phyloP scores from a whole-genome alignment of 2,113 vertebrate species.

The Mirounga angustirostris region DNA sequence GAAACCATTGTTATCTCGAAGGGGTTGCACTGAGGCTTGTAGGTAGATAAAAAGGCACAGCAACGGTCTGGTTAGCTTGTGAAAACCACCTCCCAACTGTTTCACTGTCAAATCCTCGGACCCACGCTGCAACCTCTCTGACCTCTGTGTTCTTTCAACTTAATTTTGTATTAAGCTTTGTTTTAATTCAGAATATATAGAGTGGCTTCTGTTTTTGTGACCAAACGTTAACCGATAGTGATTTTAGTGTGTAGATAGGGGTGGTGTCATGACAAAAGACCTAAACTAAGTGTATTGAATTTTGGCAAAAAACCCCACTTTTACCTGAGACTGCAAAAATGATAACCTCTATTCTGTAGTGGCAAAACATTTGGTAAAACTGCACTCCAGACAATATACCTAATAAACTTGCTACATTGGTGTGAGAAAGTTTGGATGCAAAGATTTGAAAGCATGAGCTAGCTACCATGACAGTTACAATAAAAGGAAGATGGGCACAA shows the following conservation, averaged over 20 bases:
- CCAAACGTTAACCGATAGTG: not conserved
- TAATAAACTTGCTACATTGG: not conserved
- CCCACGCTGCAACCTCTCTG: not conserved
- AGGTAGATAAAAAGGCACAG: not conserved
- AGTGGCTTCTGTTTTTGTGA: not conserved
- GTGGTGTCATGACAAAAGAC: not conserved
- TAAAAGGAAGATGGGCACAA: not conserved
- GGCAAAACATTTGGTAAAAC: not conserved
- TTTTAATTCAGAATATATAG: not conserved
- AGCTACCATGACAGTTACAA: not conserved
- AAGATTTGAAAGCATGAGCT: not conserved
- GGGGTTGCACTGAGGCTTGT: not conserved
- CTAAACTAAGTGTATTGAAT: not conserved
- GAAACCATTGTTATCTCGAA: not conserved
- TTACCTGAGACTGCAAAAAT: not conserved
- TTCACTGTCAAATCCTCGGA: not conserved
- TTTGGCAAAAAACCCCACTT: not conserved
- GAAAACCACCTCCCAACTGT: not conserved
- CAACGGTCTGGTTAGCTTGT: not conserved
- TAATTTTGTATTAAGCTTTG: not conserved
- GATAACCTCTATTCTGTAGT: not conserved
- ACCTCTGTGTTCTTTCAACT: not conserved
- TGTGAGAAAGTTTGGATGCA: not conserved
- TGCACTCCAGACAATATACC: not conserved
- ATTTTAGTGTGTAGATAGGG: not conserved